These are phyloP conservation scores for Hermetia illucens DNA, from an alignment of 1,140 invertebrate genomes.

Conservation along the genomic window DNA sequence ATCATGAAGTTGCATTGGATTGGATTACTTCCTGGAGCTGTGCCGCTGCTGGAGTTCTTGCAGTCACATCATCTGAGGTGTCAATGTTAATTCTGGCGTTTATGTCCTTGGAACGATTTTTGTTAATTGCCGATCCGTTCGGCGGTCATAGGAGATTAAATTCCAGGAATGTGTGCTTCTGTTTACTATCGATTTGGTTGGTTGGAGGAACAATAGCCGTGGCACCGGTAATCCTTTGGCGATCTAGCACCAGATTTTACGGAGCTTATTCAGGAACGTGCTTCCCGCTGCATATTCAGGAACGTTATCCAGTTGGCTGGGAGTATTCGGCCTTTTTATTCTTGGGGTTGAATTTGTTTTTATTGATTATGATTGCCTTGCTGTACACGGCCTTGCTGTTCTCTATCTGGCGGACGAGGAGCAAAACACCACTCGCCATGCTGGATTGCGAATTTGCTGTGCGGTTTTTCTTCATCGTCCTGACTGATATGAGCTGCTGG, in stretches of 20 bases:
- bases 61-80: slow-evolving; percentile 56
- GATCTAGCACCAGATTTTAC: slow-evolving; percentile 49
- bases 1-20: slow-evolving; percentile 41
- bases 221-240: slow-evolving; percentile 50
- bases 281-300: slow-evolving; percentile 57
- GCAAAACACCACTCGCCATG: slow-evolving; percentile 41
- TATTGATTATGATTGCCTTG: slow-evolving; percentile 44
- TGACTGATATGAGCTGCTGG: slow-evolving; percentile 63
- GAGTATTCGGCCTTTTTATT: slow-evolving; percentile 61
- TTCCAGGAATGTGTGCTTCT: slow-evolving; percentile 22
- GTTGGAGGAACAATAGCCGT: slow-evolving; percentile 45
- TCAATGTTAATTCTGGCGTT: slow-evolving; percentile 61
- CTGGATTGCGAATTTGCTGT: slow-evolving; percentile 51
- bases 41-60: slow-evolving; percentile 44
- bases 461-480: slow-evolving; percentile 60
- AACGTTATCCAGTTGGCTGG: slow-evolving; percentile 55
- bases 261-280: slow-evolving; percentile 49
- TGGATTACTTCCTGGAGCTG: slow-evolving; percentile 60
- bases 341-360: slow-evolving; percentile 47
- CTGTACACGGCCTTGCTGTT: slow-evolving; percentile 50
- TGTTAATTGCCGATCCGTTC: slow-evolving; percentile 54
- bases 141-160: slow-evolving; percentile 41
- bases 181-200: slow-evolving; percentile 46
- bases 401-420: slow-evolving; percentile 45
- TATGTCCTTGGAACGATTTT: slow-evolving; percentile 60